A percentile compares a stretch with the other conserved stretches of the same genome.
phyloP scores from a whole-genome alignment of 2,797 vertebrate species.

The Pteropus rufus region DNA sequence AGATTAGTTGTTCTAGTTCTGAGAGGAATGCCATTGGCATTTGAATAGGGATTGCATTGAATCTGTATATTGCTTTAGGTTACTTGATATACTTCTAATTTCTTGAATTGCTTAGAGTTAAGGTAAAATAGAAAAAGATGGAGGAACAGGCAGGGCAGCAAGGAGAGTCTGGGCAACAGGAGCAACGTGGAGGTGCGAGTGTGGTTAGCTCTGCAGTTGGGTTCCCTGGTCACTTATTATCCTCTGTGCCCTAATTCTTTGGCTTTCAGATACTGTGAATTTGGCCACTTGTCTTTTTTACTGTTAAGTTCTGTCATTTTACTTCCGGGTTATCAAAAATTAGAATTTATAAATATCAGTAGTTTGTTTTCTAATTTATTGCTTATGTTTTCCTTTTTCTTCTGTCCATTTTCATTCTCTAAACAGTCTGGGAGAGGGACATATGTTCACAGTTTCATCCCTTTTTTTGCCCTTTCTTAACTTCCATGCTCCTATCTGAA shows the following conservation, averaged over 20 bases:
- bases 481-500: neutral
- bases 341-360: neutral
- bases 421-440: neutral
- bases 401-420: neutral
- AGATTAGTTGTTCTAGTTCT: neutral
- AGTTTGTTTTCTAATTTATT: neutral
- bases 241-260: neutral
- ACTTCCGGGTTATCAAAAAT: neutral
- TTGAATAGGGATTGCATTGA: neutral
- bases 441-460: no score
- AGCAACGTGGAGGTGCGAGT: no score
- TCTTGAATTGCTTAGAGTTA: neutral
- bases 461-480: neutral
- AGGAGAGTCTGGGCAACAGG: no score
- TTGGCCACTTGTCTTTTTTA: neutral
- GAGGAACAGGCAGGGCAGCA: neutral
- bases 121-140: no score
- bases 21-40: neutral
- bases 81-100: neutral
- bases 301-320: neutral
- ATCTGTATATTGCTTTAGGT: neutral
- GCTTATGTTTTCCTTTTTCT: neutral
- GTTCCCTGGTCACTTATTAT: neutral
- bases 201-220: neutral
- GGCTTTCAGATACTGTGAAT: neutral